Base-by-base conservation (phyloP, 1,140 invertebrate genomes). In the Zaprionus davidi region DNA sequence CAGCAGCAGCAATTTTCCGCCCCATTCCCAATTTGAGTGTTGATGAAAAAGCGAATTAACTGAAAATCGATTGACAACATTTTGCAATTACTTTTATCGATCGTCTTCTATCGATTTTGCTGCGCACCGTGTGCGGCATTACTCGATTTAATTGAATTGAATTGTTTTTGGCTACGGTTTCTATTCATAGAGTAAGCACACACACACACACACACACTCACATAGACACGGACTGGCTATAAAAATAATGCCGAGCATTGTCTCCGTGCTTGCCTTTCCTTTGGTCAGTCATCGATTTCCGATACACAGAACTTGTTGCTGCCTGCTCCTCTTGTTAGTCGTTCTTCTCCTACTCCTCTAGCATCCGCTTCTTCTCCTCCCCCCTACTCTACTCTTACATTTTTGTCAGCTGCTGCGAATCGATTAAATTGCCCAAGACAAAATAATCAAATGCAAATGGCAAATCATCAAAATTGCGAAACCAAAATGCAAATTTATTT, bases 401-500 rank as follows among this genome's bases (percentile, higher is more conserved):
- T 49, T 49, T 12, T 22, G 46, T 17, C 46, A 49, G 46, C 46
- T 49, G 46, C 46, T 24, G 20, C 17, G 20, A 22, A 24, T 51
- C 46, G 46, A 51, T 51, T 51, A 51, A 51, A 51, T 56, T 56
- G 53, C 26, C 53, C 53, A 56, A 28, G 9, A 46, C 15, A 51
- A 9, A 51, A 51, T 51, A 51, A 51, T 51, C n/a, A 58, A 31
- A 51, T 44, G 13, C 71, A 46, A 69, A 56, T 51, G 36, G 49
- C 28, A 70, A 31, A 70, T 70, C 36, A 63, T 49, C 41, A 58
- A 68, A 70, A 57, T 63, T 22, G 12, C 20, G 7, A 22, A 51
- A 13, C 24, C 26, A 24, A 58, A 67, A 67, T 67, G 51, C 51
- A 66, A 66, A 66, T 57, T 41, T 56, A 31, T 31, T 66, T 46